Percentiles rank a stretch among this genome's conserved stretches.
These are phyloP conservation scores for Danaus chrysippus DNA, from an alignment of 2,888 invertebrate genomes.

Conservation along the genomic window DNA sequence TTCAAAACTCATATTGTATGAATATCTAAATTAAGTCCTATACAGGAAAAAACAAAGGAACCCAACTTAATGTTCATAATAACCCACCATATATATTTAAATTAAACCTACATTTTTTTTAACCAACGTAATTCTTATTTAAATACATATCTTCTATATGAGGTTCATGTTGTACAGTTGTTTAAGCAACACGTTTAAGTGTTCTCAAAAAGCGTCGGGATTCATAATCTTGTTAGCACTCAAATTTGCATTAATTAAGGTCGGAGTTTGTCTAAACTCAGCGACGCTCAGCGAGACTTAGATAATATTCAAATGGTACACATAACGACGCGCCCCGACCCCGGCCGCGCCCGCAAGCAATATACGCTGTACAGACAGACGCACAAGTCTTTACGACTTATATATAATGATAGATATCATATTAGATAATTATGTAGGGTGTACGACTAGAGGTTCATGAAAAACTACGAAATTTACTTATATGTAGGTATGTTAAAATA, in stretches of 20 bases:
- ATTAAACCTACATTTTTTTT: slow-evolving; percentile 19
- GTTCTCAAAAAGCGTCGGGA: slow-evolving; percentile 70
- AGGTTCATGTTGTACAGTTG: slow-evolving; percentile 45
- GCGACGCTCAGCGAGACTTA: slow-evolving; percentile 43
- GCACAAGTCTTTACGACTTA: slow-evolving; percentile 37
- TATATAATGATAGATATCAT: too few species aligned
- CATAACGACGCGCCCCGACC: slow-evolving; percentile 70
- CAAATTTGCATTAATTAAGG: slow-evolving; percentile 80
- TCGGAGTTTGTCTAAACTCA: slow-evolving; percentile 68
- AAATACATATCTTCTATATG: slow-evolving; percentile 33
- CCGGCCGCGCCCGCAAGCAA: slow-evolving; percentile 71
- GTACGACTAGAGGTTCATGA: too few species aligned
- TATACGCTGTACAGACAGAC: slow-evolving; percentile 57
- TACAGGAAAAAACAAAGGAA: slow-evolving; percentile 55
- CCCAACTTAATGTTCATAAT: slow-evolving; percentile 44
- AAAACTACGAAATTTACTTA: too few species aligned
- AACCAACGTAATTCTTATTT: slow-evolving; percentile 29
- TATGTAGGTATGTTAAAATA: too few species aligned
- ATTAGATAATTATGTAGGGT: too few species aligned
- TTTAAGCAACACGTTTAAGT: slow-evolving; percentile 57
- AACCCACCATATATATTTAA: not conserved
- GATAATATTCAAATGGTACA: slow-evolving; percentile 80
- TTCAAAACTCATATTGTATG: too few species aligned
- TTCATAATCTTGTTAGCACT: slow-evolving; percentile 80
- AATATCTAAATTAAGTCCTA: not conserved